Conservation (phyloP, 1,140 invertebrate genomes). For the Brachionus paranguensis region DNA sequence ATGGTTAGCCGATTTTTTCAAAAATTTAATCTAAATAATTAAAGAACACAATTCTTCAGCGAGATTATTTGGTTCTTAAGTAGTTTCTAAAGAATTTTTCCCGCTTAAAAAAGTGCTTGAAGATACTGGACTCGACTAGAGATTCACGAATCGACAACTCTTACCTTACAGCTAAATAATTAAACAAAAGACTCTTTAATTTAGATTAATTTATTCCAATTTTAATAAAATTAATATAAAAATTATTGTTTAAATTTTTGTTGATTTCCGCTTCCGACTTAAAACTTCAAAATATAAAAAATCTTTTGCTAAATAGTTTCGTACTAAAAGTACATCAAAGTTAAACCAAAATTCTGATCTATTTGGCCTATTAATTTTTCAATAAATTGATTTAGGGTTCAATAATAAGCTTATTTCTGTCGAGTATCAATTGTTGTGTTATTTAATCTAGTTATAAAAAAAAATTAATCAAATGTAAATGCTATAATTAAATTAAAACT, state of each 20-base stretch:
- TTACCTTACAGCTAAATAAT: background rate
- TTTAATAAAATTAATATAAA: background rate
- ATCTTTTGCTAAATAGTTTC: background rate
- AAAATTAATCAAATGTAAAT: no score
- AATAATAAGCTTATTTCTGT: background rate
- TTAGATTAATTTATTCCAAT: background rate
- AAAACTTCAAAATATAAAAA: background rate
- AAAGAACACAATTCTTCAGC: background rate
- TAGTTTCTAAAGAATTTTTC: background rate
- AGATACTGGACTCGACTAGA: background rate
- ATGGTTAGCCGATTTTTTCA: background rate
- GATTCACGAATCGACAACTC: background rate
- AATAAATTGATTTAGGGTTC: no score
- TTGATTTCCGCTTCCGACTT: background rate
- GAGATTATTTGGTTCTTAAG: background rate
- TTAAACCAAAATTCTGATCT: no score
- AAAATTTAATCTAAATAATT: background rate
- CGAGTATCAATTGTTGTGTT: background rate
- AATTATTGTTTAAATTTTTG: background rate
- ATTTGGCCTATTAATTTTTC: no score
- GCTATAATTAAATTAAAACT: no score
- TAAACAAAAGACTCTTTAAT: background rate
- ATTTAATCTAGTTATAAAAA: no score
- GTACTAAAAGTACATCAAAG: background rate
- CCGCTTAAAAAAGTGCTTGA: background rate